Evolutionary conservation across 2,797 vertebrate species (phyloP), one percentile per base, ranked within the genome.

Genomic region (Pampus argenteus): DNA sequence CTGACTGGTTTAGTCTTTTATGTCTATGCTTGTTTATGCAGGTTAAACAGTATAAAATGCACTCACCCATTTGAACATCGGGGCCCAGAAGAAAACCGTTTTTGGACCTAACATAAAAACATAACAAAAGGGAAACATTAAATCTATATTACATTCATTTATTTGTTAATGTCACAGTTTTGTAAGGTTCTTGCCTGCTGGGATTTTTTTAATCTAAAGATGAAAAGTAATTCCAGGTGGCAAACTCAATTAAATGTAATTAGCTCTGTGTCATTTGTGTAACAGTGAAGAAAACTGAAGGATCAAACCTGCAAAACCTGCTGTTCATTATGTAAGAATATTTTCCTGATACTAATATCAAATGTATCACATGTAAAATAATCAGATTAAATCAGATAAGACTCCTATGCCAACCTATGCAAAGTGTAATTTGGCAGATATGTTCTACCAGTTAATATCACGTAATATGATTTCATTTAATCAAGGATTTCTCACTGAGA

Each of bases 1-100:
- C 22, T 52, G 9, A 49, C 10, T 34, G 20, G 6, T 50, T 36
- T 10, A 31, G 34, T n/a, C 6, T 13, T 22, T 22, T 36, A 9
- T 26, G 17, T 59, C 49, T n/a, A 10, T 1, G 6, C 0, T 18
- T 26, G 10, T 3, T 51, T 15, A 4, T 11, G 55, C 28, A 50
- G 17, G n/a, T 56, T 29, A 15, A 40, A 55, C 18, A 40, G 45
- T 40, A 50, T 42, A 59, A 55, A 61, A 59, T 26, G 6, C 2
- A 91, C 95, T 94, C 92, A 99, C 98, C 98, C 98, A 99, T 96
- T 99, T 99, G 94, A 99, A 99, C 93, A 99, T 0, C 15, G 98
- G 98, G 64, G 98, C 97, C 98, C 98, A 99, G 94, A 99, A 99
- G 92, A 99, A 99, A 76, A 99, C 96, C 2, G 98, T 99, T 93